Conservation (phyloP, 2,888 invertebrate genomes). For the Eurois occulta region DNA sequence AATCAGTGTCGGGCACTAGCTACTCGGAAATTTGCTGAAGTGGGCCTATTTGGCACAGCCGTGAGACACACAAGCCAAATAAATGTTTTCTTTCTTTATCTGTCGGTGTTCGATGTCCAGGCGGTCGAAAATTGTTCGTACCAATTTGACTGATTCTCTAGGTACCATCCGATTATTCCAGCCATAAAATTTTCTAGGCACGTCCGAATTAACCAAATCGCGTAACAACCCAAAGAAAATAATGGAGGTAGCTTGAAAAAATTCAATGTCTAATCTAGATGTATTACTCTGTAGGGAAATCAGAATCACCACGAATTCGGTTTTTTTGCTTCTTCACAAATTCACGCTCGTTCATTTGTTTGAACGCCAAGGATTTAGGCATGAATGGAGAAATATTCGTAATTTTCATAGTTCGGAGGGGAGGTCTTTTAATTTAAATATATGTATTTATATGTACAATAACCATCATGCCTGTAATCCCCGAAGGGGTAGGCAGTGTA, state of each 20-base stretch:
- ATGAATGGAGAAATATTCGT: conserved; percentile 30
- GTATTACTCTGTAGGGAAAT: conserved; percentile 60
- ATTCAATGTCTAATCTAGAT: conserved; percentile 45
- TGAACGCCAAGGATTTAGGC: conserved; percentile 25
- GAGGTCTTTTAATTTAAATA: too few species aligned
- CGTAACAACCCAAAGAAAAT: conserved; percentile 23
- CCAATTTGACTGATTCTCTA: neutral
- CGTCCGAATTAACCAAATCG: conserved; percentile 8
- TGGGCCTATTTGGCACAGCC: too few species aligned
- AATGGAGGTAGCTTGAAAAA: conserved; percentile 23
- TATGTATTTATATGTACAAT: too few species aligned
- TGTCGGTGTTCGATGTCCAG: neutral
- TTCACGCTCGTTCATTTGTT: conserved; percentile 39
- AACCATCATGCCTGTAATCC: neutral
- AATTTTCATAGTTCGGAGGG: neutral
- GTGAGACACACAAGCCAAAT: too few species aligned
- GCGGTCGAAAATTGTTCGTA: neutral
- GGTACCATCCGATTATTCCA: neutral
- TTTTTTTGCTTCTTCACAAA: conserved; percentile 30
- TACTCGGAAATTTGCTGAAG: too few species aligned
- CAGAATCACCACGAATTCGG: conserved; percentile 45
- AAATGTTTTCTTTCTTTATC: too few species aligned
- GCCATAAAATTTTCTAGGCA: conserved; percentile 10
- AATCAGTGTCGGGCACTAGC: too few species aligned
- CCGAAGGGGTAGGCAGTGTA: too few species aligned